Base-by-base conservation (phyloP, 2,797 vertebrate species). In the Hydrolagus colliei region DNA sequence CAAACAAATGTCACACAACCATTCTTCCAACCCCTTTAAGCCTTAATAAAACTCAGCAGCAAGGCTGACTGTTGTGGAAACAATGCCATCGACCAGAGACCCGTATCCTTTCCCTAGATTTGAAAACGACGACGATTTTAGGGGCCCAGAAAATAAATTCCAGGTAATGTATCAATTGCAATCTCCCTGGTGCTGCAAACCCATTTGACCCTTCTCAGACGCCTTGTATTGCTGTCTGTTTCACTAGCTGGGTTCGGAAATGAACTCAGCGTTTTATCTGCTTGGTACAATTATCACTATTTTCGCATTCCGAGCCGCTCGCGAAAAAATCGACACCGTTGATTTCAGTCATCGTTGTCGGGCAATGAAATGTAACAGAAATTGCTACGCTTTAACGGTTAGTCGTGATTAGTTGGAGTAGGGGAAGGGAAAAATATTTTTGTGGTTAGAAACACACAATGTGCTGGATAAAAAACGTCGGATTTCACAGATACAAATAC, bases 21-120 rank as follows among this genome's bases (percentile, higher is more conserved):
- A 71, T 16, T n/a, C 9, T 18, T 7, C 1, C 0, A 35, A 27
- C 27, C 71, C 41, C 32, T 9, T 18, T 20, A 18, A 16, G 35
- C 73, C 73, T 9, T 41, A 22, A 65, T 52, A 52, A 65, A 82
- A 68, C 27, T 16, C 79, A 20, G 62, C 79, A 41, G 79, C 16
- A 7, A 27, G 61, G 4, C 14, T 8, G n/a, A 65, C 4, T 22
- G 62, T 62, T 59, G 62, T 32, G 62, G 11, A 35, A 41, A 86
- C n/a, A 18, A 95, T 95, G 94, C 86, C 91, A 59, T 87, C 87
- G 1, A 86, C 88, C 9, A 89, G 93, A 86, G 90, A 96, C 85
- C 91, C 94, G 67, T 94, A 92, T 80, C 88, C 92, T 2, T 90
- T 87, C 35, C 88, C 91, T 0, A 87, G 88, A 86, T 86, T 87